A percentile compares a stretch with the other conserved stretches of the same genome.
phyloP scores from a whole-genome alignment of 1,140 invertebrate genomes.

The Trichomalopsis sarcophagae region DNA sequence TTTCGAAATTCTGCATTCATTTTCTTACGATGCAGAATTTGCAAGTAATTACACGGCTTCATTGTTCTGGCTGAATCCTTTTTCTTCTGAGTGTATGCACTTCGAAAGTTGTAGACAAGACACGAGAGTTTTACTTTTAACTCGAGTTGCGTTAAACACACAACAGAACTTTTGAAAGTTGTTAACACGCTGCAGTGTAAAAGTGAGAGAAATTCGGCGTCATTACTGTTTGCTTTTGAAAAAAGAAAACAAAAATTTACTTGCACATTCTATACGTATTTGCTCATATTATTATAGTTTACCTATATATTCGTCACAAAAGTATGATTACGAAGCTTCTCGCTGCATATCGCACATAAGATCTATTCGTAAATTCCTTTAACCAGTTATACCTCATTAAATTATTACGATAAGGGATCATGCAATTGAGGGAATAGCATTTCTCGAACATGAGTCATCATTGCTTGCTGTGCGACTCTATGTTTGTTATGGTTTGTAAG shows the following conservation, averaged over 20 bases:
- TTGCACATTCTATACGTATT: neutral
- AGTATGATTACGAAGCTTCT: too few species aligned
- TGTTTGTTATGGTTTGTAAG: constrained; percentile 1
- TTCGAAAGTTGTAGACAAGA: neutral
- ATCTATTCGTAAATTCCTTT: constrained; percentile 3
- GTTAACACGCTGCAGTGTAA: neutral
- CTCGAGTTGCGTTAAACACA: neutral
- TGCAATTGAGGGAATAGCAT: constrained; percentile 26
- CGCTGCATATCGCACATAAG: too few species aligned
- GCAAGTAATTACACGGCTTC: neutral
- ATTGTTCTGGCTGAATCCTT: neutral
- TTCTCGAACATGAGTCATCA: constrained; percentile 20
- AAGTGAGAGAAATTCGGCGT: neutral
- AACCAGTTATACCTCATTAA: neutral
- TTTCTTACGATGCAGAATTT: neutral
- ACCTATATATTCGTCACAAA: too few species aligned
- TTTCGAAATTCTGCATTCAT: neutral
- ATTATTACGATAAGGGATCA: neutral
- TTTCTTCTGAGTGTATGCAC: neutral
- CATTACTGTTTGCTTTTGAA: neutral
- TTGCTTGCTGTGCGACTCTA: neutral
- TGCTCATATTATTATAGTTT: too few species aligned
- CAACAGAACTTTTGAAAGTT: constrained; percentile 10
- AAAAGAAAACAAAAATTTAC: neutral
- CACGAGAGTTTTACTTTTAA: neutral